Percentiles rank a stretch among this genome's conserved stretches.
phyloP scores from a whole-genome alignment of 2,113 vertebrate species.

The Piaya cayana region DNA sequence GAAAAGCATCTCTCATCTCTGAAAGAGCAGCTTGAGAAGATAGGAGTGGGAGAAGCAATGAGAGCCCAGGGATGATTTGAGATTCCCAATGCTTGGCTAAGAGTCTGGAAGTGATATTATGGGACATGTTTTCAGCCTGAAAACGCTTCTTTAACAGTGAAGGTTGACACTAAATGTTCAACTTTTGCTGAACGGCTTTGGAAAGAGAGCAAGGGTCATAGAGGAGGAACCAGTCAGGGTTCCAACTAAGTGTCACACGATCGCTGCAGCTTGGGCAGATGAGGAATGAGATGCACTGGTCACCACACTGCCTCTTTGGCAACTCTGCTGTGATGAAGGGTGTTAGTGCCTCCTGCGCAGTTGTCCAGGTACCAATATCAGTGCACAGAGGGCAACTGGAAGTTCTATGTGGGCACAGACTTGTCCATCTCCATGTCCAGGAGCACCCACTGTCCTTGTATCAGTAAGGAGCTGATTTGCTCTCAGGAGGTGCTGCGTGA shows the following conservation, averaged over 20 bases:
- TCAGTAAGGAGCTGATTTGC: not conserved
- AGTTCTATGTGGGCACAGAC: not conserved
- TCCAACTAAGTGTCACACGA: not conserved
- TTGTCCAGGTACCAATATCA: not conserved
- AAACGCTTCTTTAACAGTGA: not conserved
- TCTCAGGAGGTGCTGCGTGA: not conserved
- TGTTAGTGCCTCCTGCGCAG: not conserved
- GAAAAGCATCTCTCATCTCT: not conserved
- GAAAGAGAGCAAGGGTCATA: not conserved
- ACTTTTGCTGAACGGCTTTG: not conserved
- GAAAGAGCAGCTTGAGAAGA: not conserved
- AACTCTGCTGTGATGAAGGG: not conserved
- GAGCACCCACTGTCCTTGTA: accelerated
- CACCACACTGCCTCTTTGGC: not conserved
- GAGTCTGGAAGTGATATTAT: not conserved
- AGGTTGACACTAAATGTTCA: not conserved
- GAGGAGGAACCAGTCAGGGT: not conserved
- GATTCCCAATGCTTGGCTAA: not conserved
- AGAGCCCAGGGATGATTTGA: not conserved
- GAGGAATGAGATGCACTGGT: not conserved
- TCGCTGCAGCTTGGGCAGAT: not conserved
- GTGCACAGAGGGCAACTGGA: not conserved
- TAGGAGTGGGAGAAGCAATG: not conserved
- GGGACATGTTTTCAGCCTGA: not conserved
- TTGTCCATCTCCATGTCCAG: not conserved